Evolutionary conservation across 2,888 invertebrate species (phyloP).

Genomic region (Emesis furor): DNA sequence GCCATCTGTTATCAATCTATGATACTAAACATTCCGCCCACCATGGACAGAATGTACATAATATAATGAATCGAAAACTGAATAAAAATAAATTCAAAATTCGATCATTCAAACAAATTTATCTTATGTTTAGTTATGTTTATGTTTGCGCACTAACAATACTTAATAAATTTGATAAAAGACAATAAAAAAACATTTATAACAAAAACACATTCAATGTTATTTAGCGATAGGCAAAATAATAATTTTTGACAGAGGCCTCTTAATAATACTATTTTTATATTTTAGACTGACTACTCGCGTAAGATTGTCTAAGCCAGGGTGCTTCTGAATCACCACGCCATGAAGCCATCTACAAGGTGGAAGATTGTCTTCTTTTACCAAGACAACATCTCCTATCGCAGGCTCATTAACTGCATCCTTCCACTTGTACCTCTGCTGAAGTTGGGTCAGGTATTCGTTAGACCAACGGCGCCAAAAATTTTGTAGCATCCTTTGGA

Average conservation of each 20-base stretch:
- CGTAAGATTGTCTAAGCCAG: slow-evolving; percentile 64
- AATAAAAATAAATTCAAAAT: too few relatives aligned
- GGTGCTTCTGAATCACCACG: slow-evolving; percentile 57
- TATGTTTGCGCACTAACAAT: too few relatives aligned
- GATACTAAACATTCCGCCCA: not conserved
- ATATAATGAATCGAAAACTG: not conserved
- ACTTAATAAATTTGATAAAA: too few relatives aligned
- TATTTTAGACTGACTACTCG: slow-evolving; percentile 54
- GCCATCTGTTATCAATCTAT: not conserved
- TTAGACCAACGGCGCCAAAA: slow-evolving; percentile 17
- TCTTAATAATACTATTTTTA: not conserved
- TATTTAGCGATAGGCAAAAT: not conserved
- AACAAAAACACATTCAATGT: not conserved
- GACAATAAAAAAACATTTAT: too few relatives aligned
- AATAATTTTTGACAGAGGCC: not conserved
- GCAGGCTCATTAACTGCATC: not conserved
- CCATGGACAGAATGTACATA: not conserved
- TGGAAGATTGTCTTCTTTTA: slow-evolving; percentile 3
- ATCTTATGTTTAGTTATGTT: too few relatives aligned
- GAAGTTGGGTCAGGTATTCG: slow-evolving; percentile 7
- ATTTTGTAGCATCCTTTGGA: not conserved
- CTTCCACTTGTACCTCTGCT: slow-evolving; percentile 12
- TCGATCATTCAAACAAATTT: too few relatives aligned
- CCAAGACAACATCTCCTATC: not conserved
- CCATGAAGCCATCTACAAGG: slow-evolving; percentile 10